Evolutionary conservation across 2,113 vertebrate species (phyloP).

Genomic region (Ammodytes marinus): DNA sequence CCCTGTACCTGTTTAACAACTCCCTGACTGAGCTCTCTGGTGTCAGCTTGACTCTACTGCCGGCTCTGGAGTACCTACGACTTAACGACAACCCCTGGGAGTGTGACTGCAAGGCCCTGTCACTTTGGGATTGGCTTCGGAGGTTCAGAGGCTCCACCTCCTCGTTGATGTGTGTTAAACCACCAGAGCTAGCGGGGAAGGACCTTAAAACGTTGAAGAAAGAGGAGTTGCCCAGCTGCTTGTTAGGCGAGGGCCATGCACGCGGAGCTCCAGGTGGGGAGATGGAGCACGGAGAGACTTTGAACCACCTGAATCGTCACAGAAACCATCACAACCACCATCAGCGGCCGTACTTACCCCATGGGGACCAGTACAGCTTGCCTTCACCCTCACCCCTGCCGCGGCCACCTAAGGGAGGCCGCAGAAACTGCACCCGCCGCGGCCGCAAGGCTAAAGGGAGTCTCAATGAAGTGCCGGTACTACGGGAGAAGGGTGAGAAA

Average conservation of each 20-base stretch:
- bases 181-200: conserved; percentile 83
- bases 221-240: conserved; percentile 90
- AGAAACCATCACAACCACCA: conserved; percentile 79
- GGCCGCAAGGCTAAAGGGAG: conserved; percentile 85
- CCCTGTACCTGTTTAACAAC: conserved; percentile 97
- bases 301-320: conserved; percentile 83
- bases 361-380: conserved; percentile 81
- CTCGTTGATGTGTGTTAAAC: conserved; percentile 86
- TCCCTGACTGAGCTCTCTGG: conserved; percentile 92
- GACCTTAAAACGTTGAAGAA: conserved; percentile 91
- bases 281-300: conserved; percentile 85
- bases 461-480: conserved; percentile 84
- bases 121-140: conserved; percentile 96
- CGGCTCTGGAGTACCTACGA: conserved; percentile 94
- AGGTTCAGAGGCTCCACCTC: conserved; percentile 95
- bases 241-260: conserved; percentile 79
- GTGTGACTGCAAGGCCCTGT: conserved; percentile 92
- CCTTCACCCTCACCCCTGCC: conserved; percentile 76
- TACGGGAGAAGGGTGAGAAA: conserved; percentile 72
- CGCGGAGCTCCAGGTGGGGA: conserved; percentile 82
- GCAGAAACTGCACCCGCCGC: conserved; percentile 91
- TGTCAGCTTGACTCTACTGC: conserved; percentile 89
- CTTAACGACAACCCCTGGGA: conserved; percentile 97
- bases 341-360: conserved; percentile 80
- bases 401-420: conserved; percentile 76